These are phyloP conservation scores for Diglossa cyanea DNA, from an alignment of 2,797 vertebrate species.

Conservation along the genomic window DNA sequence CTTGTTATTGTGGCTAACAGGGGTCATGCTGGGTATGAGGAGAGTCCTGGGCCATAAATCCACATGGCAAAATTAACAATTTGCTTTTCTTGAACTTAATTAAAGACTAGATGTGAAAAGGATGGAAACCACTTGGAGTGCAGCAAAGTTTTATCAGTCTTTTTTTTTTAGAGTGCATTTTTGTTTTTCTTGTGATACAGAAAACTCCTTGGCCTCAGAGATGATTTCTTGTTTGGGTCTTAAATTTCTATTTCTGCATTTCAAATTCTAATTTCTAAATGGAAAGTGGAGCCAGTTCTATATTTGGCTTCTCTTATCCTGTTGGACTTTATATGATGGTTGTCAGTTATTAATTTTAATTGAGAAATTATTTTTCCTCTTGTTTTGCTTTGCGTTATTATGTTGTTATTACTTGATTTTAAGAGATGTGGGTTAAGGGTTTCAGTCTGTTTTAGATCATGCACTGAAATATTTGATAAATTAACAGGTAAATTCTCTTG, in stretches of 20 bases:
- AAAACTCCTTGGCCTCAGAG: not conserved
- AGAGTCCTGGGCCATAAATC: slow-evolving; percentile 17
- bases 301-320: not conserved
- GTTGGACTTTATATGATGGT: rapidly evolving
- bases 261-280: not conserved
- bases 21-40: slow-evolving; percentile 40
- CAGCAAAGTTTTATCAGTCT: not conserved
- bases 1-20: slow-evolving; percentile 57
- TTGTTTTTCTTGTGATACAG: not conserved
- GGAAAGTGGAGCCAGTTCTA: not conserved
- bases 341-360: not conserved
- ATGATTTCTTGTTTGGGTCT: not conserved
- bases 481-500: not conserved
- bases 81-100: slow-evolving; percentile 5
- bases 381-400: not conserved
- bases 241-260: not conserved
- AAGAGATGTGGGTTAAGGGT: not conserved
- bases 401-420: not conserved
- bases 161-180: not conserved
- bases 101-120: slow-evolving; percentile 5
- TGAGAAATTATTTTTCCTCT: not conserved
- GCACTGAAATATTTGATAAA: not conserved
- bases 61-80: slow-evolving; percentile 49
- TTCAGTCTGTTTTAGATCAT: not conserved
- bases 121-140: not conserved